These are phyloP conservation scores for Leptestheria dahalacensis DNA, from an alignment of 1,140 invertebrate genomes.

Conservation along the genomic window DNA sequence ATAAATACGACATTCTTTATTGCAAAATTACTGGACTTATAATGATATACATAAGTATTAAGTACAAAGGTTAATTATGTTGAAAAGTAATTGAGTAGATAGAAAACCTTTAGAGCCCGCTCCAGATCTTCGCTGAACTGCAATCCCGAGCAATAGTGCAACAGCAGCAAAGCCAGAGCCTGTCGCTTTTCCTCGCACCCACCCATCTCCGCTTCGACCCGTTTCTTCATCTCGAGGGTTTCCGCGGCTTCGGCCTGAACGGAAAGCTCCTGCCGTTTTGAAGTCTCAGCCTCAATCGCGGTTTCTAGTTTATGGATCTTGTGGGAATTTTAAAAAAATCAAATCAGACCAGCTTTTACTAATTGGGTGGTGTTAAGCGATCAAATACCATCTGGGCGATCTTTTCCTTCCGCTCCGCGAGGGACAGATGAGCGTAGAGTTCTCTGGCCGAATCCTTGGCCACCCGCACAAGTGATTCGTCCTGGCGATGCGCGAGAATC, in stretches of 20 bases:
- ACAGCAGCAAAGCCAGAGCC: slow-evolving; percentile 12
- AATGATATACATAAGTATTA: too few species aligned
- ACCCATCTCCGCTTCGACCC: slow-evolving; percentile 10
- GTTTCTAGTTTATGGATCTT: slow-evolving; percentile 37
- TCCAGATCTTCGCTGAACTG: slow-evolving; percentile 11
- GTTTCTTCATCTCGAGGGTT: slow-evolving; percentile 8
- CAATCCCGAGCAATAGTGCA: slow-evolving; percentile 14
- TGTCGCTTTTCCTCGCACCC: slow-evolving; percentile 8
- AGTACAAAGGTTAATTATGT: too few species aligned
- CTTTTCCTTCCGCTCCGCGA: slow-evolving; percentile 42
- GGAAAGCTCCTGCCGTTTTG: slow-evolving; percentile 32
- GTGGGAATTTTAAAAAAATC: too few species aligned
- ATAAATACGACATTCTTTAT: neutral
- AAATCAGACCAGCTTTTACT: slow-evolving; percentile 3
- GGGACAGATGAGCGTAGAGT: slow-evolving; percentile 45
- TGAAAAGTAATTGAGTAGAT: neutral
- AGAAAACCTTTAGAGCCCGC: slow-evolving; percentile 5
- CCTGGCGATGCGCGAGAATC: slow-evolving; percentile 28
- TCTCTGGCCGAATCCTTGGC: slow-evolving; percentile 62
- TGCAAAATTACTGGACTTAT: neutral
- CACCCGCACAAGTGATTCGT: slow-evolving; percentile 58
- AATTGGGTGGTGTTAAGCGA: slow-evolving; percentile 18
- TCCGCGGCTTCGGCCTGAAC: slow-evolving; percentile 31
- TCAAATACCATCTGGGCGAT: slow-evolving; percentile 49
- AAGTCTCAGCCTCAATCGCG: slow-evolving; percentile 46